A percentile compares a stretch with the other conserved stretches of the same genome.
Conservation (phyloP, 2,888 invertebrate genomes). For the Sisyra terminalis region DNA sequence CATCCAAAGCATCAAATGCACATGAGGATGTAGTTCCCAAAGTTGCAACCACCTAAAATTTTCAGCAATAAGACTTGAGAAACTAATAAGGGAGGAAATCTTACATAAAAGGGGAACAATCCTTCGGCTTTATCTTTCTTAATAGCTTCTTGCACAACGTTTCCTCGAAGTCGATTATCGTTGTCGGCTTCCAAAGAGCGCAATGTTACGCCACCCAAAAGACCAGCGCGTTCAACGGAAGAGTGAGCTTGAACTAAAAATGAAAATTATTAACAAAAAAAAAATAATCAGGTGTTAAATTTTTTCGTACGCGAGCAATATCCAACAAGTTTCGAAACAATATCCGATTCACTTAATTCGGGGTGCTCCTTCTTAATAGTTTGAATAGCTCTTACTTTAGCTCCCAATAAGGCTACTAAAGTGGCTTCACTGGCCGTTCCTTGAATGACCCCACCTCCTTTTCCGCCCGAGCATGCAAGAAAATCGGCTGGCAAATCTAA, state of each 20-base stretch:
- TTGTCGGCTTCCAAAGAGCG: conserved; percentile 55
- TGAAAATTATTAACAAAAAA: conserved; percentile 1
- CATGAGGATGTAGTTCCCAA: conserved; percentile 94
- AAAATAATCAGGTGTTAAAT: not conserved
- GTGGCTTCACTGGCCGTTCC: conserved; percentile 94
- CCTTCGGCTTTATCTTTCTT: conserved; percentile 75
- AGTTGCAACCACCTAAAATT: conserved; percentile 64
- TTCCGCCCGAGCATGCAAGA: conserved; percentile 65
- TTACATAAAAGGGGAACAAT: conserved; percentile 90
- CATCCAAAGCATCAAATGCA: conserved; percentile 78
- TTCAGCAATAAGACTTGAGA: conserved; percentile 4
- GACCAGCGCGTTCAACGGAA: conserved; percentile 83
- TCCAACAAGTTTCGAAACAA: conserved; percentile 65
- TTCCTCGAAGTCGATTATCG: conserved; percentile 56
- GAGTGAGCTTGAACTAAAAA: conserved; percentile 73
- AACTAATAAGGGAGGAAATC: conserved; percentile 19
- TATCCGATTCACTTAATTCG: conserved; percentile 54
- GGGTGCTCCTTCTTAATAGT: conserved; percentile 54
- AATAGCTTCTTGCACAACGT: conserved; percentile 59
- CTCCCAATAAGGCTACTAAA: conserved; percentile 79
- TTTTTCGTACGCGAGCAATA: conserved; percentile 62
- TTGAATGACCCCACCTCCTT: conserved; percentile 81
- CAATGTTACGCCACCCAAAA: conserved; percentile 73
- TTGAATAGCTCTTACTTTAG: conserved; percentile 57
- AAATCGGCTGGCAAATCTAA: conserved; percentile 72